Evolutionary conservation across 2,888 invertebrate species (phyloP), one percentile per base, ranked within the genome.

Genomic region (Choristoneura rosaceana): DNA sequence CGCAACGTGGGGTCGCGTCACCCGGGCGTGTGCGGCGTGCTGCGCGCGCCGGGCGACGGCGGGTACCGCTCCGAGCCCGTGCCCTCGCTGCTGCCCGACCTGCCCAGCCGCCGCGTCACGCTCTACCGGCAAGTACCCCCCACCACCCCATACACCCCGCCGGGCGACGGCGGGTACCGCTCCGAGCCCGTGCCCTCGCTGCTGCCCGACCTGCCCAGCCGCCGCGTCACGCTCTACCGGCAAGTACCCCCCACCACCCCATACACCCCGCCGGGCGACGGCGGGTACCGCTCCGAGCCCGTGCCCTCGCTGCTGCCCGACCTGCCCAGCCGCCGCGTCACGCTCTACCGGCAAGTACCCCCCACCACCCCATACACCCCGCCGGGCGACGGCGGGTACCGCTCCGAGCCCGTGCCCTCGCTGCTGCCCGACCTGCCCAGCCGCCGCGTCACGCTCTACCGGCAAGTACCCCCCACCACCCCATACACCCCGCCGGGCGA

Each of bases 391-490:
- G 90, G 92, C 81, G 90, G 90, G 15, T 91, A 94, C 80, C 96
- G 96, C 78, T 96, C 96, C 0, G 96, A 96, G 87, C 84, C 94
- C 59, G 92, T 95, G 75, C 93, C 95, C 67, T 91, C 95, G 41
- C 94, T 96, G 15, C 95, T 97, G 95, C 91, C 95, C 3, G 97
- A 97, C 82, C 91, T 96, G 82, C 96, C 96, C 62, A 94, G 91
- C 77, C 86, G 93, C 7, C 81, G 93, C 63, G 88, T 92, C 75
- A 89, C 90, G 75, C 74, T 94, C 75, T 86, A 90, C 91, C 80
- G 86, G 86, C 87, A 5, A 58, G 47, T 45, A 4, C 45, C 14
- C 12, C 14, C 45, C 45, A 2, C 2, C 43, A 10, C 43, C 9
- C 9, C 1, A 38, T 41, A 10, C 41, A 41, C 1, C 2, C n/a